A percentile compares a stretch with the other conserved stretches of the same genome.
These are phyloP conservation scores for Orchestia grillus DNA, from an alignment of 1,140 invertebrate species.

Conservation along the genomic window DNA sequence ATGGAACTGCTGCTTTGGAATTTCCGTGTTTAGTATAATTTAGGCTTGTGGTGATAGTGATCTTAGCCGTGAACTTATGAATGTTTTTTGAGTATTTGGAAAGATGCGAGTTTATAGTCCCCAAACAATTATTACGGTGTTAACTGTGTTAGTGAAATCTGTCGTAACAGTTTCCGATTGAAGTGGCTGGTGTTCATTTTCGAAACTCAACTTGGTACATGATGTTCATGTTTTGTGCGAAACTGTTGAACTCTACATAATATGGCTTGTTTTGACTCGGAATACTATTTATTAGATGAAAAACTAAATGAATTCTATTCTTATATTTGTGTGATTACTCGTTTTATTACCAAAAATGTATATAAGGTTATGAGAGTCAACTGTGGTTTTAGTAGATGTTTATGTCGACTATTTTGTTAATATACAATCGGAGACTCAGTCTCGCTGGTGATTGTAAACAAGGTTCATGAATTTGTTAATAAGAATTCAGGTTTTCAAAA, in stretches of 20 bases:
- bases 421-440: too few species aligned
- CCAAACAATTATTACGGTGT: not conserved
- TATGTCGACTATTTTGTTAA: too few species aligned
- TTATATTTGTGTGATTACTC: too few species aligned
- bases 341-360: too few species aligned
- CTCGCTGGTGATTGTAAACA: too few species aligned
- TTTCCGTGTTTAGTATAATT: constrained; percentile 23
- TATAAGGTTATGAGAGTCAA: too few species aligned
- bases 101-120: not conserved
- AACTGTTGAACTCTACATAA: not conserved
- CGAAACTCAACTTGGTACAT: not conserved
- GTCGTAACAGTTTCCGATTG: not conserved
- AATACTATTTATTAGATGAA: not conserved
- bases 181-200: not conserved
- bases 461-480: too few species aligned
- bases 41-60: not conserved
- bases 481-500: too few species aligned
- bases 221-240: not conserved
- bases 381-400: too few species aligned
- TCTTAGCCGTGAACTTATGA: not conserved
- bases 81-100: not conserved
- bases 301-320: not conserved
- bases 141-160: not conserved
- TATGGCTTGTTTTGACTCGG: not conserved
- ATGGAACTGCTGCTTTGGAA: constrained; percentile 26